A percentile compares a stretch with the other conserved stretches of the same genome.
Evolutionary conservation across 2,113 vertebrate genomes (phyloP).

Genomic region (Brachyhypopomus gauderio): DNA sequence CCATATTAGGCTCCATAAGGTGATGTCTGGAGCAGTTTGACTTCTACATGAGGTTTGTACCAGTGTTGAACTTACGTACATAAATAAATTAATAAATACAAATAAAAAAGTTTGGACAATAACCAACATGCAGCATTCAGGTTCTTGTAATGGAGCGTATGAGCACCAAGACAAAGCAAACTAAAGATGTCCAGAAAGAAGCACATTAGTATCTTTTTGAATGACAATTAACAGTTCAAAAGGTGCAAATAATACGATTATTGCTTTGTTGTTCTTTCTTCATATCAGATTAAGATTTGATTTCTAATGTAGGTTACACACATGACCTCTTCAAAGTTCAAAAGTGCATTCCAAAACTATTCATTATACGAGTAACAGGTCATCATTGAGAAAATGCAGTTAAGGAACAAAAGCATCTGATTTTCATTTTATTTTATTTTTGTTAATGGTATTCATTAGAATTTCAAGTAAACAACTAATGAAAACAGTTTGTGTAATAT

Average conservation of each 20-base stretch:
- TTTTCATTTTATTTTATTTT: conserved; percentile 21
- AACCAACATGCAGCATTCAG: too few species aligned
- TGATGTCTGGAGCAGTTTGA: neutral
- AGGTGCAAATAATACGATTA: too few species aligned
- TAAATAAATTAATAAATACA: too few species aligned
- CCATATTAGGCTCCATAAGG: neutral
- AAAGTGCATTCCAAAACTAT: neutral
- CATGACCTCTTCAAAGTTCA: neutral
- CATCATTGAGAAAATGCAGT: neutral
- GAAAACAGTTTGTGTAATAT: neutral
- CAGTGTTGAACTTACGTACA: neutral
- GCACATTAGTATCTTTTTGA: too few species aligned
- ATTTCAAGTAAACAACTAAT: neutral
- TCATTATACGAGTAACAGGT: neutral
- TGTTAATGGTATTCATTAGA: neutral
- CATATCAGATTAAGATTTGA: too few species aligned
- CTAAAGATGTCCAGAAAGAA: too few species aligned
- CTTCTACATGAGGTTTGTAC: neutral
- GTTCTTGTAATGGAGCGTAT: too few species aligned
- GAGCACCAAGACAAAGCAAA: too few species aligned
- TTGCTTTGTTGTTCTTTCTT: too few species aligned
- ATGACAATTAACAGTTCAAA: too few species aligned
- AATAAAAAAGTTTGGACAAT: too few species aligned
- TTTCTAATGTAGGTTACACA: too few species aligned
- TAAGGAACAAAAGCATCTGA: neutral